Evolutionary conservation across 2,888 invertebrate genomes (phyloP).

Genomic region (Andrena bucephala): DNA sequence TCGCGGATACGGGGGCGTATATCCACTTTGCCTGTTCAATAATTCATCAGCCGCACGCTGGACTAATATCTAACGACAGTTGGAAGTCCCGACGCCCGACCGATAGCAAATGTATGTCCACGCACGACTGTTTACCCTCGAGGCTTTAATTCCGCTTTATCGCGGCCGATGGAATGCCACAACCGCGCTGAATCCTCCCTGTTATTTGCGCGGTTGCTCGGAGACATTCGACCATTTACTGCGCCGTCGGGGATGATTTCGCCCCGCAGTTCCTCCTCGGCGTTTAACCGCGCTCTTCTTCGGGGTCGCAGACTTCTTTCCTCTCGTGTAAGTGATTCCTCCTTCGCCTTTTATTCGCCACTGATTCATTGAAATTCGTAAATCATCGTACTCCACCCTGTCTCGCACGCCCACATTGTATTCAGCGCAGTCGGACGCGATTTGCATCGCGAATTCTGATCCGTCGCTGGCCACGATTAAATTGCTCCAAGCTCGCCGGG

Average conservation of each 20-base stretch:
- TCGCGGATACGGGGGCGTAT: not conserved
- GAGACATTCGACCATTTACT: constrained; percentile 38
- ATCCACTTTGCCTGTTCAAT: constrained; percentile 68
- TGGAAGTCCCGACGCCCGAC: constrained; percentile 21
- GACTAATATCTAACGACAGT: constrained; percentile 72
- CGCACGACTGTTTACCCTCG: constrained; percentile 21
- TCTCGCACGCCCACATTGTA: too few relatives aligned
- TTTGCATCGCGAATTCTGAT: not conserved
- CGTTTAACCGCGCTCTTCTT: not conserved
- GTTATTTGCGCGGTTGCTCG: constrained; percentile 48
- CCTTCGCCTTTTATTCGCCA: not conserved
- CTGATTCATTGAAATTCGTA: not conserved
- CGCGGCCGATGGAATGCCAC: constrained; percentile 34
- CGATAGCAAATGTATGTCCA: constrained; percentile 11
- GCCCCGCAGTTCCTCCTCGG: not conserved
- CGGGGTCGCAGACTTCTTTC: not conserved
- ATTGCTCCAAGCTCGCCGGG: not conserved
- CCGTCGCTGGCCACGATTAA: not conserved
- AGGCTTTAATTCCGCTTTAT: constrained; percentile 54
- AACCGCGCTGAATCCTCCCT: constrained; percentile 25
- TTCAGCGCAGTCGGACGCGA: not conserved
- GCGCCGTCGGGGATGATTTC: not conserved
- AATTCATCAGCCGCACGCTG: constrained; percentile 72
- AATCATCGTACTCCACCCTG: not conserved
- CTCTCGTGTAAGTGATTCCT: not conserved